Conservation (phyloP, 2,113 vertebrate genomes). For the Paracanthobrama guichenoti region DNA sequence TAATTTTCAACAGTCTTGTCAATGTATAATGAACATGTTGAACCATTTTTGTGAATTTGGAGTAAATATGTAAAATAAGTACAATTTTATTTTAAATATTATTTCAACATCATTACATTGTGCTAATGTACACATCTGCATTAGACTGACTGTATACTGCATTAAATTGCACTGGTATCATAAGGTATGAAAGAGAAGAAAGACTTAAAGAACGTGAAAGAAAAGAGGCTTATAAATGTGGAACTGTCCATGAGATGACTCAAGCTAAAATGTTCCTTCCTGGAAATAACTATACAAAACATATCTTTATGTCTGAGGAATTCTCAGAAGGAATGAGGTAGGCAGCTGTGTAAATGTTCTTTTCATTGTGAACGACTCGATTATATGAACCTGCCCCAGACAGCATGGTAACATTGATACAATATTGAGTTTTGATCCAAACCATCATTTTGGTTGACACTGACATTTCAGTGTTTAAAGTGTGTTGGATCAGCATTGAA, state of each 20-base stretch:
- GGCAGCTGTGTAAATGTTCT: neutral
- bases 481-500: no score
- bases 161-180: neutral
- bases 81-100: neutral
- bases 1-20: neutral
- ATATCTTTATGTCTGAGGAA: neutral
- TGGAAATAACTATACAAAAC: neutral
- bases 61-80: neutral
- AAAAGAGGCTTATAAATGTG: neutral
- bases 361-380: neutral
- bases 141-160: neutral
- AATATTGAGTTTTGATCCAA: no score
- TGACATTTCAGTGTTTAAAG: no score
- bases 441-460: no score
- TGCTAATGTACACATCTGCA: neutral
- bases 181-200: neutral
- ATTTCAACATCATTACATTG: neutral
- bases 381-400: neutral
- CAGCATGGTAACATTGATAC: no score
- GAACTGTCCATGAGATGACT: neutral
- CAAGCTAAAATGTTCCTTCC: neutral
- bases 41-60: neutral
- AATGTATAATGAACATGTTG: neutral
- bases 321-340: neutral
- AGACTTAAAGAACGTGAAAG: neutral